Percentiles rank a stretch among this genome's conserved stretches.
Evolutionary conservation across 2,113 vertebrate genomes (phyloP).

Genomic region (Menura novaehollandiae): DNA sequence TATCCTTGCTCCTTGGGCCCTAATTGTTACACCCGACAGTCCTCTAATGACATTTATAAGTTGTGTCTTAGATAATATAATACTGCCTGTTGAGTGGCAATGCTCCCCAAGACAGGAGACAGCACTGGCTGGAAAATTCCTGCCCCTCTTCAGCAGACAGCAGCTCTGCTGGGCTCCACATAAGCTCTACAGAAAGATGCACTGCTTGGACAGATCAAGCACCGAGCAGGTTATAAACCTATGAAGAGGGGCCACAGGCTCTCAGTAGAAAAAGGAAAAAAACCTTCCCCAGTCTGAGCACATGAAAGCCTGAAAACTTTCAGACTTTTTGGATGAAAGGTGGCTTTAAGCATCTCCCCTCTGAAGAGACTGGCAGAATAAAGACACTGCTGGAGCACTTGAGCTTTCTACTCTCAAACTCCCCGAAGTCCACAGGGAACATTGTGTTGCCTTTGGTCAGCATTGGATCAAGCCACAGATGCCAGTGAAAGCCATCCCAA

Average conservation of each 20-base stretch:
- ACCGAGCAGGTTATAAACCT: background rate
- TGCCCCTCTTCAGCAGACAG: background rate
- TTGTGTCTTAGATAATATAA: background rate
- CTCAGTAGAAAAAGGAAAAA: background rate
- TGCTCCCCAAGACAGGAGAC: background rate
- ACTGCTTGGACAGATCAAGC: background rate
- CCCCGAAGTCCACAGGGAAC: background rate
- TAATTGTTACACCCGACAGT: rapidly evolving
- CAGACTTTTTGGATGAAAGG: background rate
- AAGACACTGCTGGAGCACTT: background rate
- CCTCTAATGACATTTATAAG: background rate
- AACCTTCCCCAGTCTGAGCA: background rate
- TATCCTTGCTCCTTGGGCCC: background rate
- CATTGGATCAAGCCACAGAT: background rate
- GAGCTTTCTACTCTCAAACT: background rate
- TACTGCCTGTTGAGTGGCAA: background rate
- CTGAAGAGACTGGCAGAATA: background rate
- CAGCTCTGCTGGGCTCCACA: background rate
- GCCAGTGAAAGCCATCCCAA: background rate
- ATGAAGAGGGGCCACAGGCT: background rate
- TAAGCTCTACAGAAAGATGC: background rate
- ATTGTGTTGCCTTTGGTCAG: background rate
- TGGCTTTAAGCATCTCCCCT: background rate
- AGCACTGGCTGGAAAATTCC: background rate
- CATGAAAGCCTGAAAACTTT: background rate